Evolutionary conservation across 2,888 invertebrate species (phyloP), one percentile per base, ranked within the genome.

Genomic region (Pocota personata): DNA sequence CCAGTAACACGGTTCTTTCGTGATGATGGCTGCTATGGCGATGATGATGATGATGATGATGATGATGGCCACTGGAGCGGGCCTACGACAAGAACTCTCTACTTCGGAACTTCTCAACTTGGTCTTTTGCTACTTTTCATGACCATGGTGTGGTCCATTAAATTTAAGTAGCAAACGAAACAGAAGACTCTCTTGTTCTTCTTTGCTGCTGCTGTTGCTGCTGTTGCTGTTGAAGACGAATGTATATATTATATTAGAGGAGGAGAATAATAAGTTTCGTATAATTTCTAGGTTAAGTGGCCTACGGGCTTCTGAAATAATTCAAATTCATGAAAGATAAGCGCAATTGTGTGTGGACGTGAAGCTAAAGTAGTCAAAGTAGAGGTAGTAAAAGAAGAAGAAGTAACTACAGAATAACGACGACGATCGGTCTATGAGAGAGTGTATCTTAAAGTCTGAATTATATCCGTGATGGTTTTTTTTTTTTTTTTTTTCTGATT

Each of bases 271-370:
- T 76, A 76, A 72, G 76, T 48, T 86, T 82, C 75, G 86, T 82
- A 86, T 86, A 86, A 86, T 86, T 86, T 86, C 76, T 82, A 86
- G 86, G 86, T 86, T 86, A 86, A 86, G 86, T 86, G 86, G 82
- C 86, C 86, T 82, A 82, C 71, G 82, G 86, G 82, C 86, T 86
- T 86, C 86, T 86, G 82, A 86, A 86, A 86, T 82, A 86, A 86
- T 86, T 86, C 86, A 82, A 86, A 86, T 86, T 86, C 86, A 82
- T 76, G 76, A 77, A 60, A 82, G 86, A 86, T 86, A 86, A 86
- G 86, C 76, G 76, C 82, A 82, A 86, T 82, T 86, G 71, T 75
- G 76, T 75, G 71, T 71, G 24, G 58, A 78, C 50, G 77, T 72
- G 50, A 77, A 71, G 48, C 62, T 52, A 43, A 50, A 75, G 46